A percentile compares a stretch with the other conserved stretches of the same genome.
Evolutionary conservation across 2,888 invertebrate species (phyloP).

Genomic region (Steinernema carpocapsae): DNA sequence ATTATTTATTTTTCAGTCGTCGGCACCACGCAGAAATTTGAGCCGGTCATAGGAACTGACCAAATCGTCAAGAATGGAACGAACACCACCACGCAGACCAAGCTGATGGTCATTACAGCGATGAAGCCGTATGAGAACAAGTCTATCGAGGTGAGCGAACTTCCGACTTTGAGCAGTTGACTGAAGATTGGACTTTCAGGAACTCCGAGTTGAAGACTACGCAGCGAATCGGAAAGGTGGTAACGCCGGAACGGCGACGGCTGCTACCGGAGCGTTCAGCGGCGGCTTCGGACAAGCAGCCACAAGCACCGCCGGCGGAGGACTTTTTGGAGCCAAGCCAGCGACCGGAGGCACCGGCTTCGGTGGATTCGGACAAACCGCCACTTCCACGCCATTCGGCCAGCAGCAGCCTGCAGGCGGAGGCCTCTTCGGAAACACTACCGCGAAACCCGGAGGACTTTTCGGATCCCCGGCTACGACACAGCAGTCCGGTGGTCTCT

Average conservation of each 20-base stretch:
- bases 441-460: constrained; percentile 26
- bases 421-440: constrained; percentile 47
- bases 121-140: constrained; percentile 98
- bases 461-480: constrained; percentile 28
- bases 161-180: constrained; percentile 1
- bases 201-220: constrained; percentile 91
- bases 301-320: neutral
- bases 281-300: constrained; percentile 21
- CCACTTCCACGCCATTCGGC: neutral
- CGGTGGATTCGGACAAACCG: constrained; percentile 3
- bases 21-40: constrained; percentile 84
- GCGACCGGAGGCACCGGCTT: constrained; percentile 19
- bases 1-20: constrained; percentile 1
- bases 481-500: constrained; percentile 60
- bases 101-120: constrained; percentile 93
- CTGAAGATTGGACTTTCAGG: constrained; percentile 71
- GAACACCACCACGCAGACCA: constrained; percentile 82
- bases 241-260: constrained; percentile 44
- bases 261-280: neutral
- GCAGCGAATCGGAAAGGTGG: constrained; percentile 83
- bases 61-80: constrained; percentile 87
- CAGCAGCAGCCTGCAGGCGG: constrained; percentile 39
- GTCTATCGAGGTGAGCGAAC: constrained; percentile 78
- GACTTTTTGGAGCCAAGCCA: constrained; percentile 34
- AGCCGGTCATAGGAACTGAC: constrained; percentile 82